Conservation (phyloP, 2,888 invertebrate genomes). For the Schrankia costaestrigalis region DNA sequence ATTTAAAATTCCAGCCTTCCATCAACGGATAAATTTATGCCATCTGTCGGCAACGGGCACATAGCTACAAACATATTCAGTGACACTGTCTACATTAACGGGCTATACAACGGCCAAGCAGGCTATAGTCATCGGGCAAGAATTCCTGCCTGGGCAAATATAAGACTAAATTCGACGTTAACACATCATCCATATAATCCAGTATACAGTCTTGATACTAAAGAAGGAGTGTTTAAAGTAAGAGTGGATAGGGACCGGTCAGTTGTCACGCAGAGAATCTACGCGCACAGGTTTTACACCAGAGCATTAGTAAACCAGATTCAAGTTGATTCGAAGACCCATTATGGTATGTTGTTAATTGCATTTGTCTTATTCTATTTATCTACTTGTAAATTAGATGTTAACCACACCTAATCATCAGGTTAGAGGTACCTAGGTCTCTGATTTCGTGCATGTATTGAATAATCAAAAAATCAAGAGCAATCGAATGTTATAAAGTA, state of each 20-base stretch:
- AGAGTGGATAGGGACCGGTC: constrained; percentile 70
- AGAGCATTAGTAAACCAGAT: constrained; percentile 75
- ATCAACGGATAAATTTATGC: constrained; percentile 77
- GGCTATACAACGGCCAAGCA: constrained; percentile 78
- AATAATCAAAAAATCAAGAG: too few species aligned
- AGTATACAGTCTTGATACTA: constrained; percentile 69
- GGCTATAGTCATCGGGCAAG: constrained; percentile 81
- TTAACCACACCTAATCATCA: too few species aligned
- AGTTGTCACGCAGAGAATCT: constrained; percentile 70
- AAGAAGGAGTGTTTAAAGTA: constrained; percentile 69
- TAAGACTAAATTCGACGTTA: constrained; percentile 71
- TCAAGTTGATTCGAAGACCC: constrained; percentile 65
- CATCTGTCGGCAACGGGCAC: constrained; percentile 82
- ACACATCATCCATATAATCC: constrained; percentile 58
- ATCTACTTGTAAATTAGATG: too few species aligned
- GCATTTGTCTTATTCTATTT: too few species aligned
- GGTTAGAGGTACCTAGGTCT: too few species aligned
- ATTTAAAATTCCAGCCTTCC: constrained; percentile 78
- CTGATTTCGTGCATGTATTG: too few species aligned
- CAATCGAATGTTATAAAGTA: too few species aligned
- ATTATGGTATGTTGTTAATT: constrained; percentile 58
- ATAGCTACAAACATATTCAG: constrained; percentile 81
- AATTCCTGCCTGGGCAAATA: constrained; percentile 81
- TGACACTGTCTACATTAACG: constrained; percentile 81
- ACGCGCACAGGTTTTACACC: constrained; percentile 71